Base-by-base conservation (phyloP, 1,140 invertebrate species). In the Pseudomyrmex sp. region DNA sequence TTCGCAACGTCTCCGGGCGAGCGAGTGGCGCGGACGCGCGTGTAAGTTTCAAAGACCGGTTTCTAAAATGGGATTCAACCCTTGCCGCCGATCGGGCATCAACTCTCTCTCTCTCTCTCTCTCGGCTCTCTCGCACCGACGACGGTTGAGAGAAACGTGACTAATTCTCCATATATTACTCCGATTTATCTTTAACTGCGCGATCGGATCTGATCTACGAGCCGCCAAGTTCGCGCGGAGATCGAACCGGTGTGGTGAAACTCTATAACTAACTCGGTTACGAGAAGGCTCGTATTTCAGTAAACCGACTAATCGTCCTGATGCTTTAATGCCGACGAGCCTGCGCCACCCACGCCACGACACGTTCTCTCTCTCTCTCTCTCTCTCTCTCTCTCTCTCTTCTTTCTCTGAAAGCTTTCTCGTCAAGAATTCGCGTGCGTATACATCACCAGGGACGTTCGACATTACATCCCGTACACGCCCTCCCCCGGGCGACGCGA, bases 41-140 rank as follows among this genome's bases (percentile, higher is more conserved):
- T 20, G 15, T 3, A 63, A 75, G 58, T 59, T 56, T 46, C 65
- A 18, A 56, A 20, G 66, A 80, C 66, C 76, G 66, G 76, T 80
- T 80, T 80, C 76, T 80, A 80, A 80, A 80, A 80, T 80, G 23
- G 66, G 44, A 80, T 48, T 50, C 56, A 70, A 80, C 54, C 76
- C 66, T 61, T 59, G 15, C 46, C 35, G n/a, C 18, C 76, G 54
- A 80, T 80, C 52, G 66, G 54, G 50, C 68, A 68, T 50, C 66
- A 26, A 35, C 35, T 35, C 5, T 35, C 35, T 35, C 4, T 35
- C 35, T 35, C 35, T 18, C 18, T 18, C 18, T 18, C 18, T 35
- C 35, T 35, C 4, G 35, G 35, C 35, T 35, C 18, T 18, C 18
- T 18, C 35, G 35, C 1, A 35, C 18, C 18, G 18, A 4, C 35